Base-by-base conservation (phyloP, 92 coral and sea anemone genomes). In the Porites evermanni region DNA sequence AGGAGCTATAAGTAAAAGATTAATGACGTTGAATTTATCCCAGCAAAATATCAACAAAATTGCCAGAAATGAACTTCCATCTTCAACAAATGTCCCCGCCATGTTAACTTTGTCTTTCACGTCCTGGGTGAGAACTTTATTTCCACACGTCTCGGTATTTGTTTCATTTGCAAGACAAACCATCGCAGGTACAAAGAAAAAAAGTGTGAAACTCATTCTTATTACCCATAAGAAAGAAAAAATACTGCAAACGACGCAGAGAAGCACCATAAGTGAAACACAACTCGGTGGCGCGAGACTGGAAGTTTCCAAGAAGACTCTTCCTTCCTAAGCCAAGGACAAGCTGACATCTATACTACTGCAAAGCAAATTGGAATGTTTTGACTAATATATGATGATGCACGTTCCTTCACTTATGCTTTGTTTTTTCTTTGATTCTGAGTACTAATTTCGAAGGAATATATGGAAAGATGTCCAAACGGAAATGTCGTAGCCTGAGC, bases 121-220 rank as follows among this genome's bases (percentile, higher is more conserved):
- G 20, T 69, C 78, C 52, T 92, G 95, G 3, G 87, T 77, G 32
- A 94, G 89, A 17, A 92, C 84, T 5, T 50, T 2, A 51, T 89
- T 86, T 53, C 95, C 95, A 72, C 97, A 94, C 2, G 84, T 79
- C 32, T 94, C 97, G 4, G 92, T 75, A 14, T 79, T 92, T 29
- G 84, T 86, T 56, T 77, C 81, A 76, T 79, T 63, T 58, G 81
- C 44, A 51, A 94, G 85, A 78, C 97, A 94, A 56, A 74, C 23
- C 9, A 92, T 53, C 12, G 93, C 89, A 9, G 92, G 91, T 7
- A 82, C 64, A 75, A 87, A 51, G 64, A 93, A 93, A 1, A 91
- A 75, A 65, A 79, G 61, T 12, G 80, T 87, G 74, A 93, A 91
- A 1, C 53, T 50, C 11, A 93, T 32, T 38, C 94, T 86, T 47